These are phyloP conservation scores for Minunthozetes semirufus DNA, from an alignment of 2,888 invertebrate species.

Conservation along the genomic window DNA sequence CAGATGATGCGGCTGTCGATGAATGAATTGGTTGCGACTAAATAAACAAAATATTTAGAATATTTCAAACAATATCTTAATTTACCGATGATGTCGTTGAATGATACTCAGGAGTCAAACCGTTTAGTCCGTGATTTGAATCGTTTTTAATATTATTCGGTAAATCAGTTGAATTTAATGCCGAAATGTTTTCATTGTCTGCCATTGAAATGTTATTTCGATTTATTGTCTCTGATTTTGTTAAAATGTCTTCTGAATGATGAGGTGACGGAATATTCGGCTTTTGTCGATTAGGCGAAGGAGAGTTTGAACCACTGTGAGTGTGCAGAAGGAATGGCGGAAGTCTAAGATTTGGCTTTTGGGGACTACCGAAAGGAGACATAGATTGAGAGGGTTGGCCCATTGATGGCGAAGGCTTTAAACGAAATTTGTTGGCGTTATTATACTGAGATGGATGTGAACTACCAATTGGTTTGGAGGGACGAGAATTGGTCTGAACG, in stretches of 20 bases:
- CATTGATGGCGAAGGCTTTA: not conserved
- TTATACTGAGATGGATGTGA: not conserved
- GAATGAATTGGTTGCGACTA: not conserved
- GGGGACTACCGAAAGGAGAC: not conserved
- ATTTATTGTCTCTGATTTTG: not conserved
- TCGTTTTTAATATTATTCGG: not conserved
- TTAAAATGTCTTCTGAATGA: not conserved
- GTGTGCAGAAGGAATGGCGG: slow-evolving; percentile 9
- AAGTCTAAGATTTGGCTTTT: not conserved
- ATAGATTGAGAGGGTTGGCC: not conserved
- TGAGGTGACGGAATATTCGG: not conserved
- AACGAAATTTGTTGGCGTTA: not conserved
- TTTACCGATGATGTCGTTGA: not conserved
- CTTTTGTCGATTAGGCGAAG: not conserved
- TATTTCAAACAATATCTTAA: not conserved
- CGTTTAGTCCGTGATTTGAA: not conserved
- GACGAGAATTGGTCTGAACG: not conserved
- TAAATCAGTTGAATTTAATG: not conserved
- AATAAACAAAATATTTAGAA: not conserved
- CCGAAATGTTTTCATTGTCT: not conserved
- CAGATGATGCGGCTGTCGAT: not conserved
- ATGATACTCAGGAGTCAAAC: not conserved
- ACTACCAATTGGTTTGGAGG: not conserved
- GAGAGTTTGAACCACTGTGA: not conserved
- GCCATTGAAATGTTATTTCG: not conserved